These are phyloP conservation scores for Tragelaphus strepsiceros DNA, from an alignment of 2,113 vertebrate genomes.

Conservation along the genomic window DNA sequence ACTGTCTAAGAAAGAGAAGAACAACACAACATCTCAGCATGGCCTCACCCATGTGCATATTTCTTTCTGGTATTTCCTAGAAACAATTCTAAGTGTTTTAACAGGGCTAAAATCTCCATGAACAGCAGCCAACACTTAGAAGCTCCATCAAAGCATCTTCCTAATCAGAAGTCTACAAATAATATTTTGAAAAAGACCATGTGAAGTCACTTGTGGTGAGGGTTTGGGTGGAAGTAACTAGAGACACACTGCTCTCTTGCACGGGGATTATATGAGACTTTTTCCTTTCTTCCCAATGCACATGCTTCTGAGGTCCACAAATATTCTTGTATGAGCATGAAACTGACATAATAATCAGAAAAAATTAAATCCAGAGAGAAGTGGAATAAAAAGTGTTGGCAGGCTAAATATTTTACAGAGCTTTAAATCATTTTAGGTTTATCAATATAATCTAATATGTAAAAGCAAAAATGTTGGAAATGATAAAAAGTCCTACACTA, in stretches of 20 bases:
- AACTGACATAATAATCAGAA: not conserved
- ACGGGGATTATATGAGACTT: not conserved
- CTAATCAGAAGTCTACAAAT: not conserved
- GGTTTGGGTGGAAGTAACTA: not conserved
- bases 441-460: not conserved
- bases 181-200: not conserved
- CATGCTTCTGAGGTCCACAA: not conserved
- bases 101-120: not conserved
- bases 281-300: not conserved
- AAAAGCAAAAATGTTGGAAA: constrained; percentile 23
- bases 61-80: not conserved
- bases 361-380: not conserved
- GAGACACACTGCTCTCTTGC: not conserved
- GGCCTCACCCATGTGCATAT: not conserved
- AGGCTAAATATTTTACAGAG: not conserved
- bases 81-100: not conserved
- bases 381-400: not conserved
- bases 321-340: not conserved
- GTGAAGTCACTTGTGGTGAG: not conserved
- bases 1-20: not conserved
- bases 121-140: not conserved
- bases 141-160: not conserved
- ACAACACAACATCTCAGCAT: not conserved
- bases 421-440: not conserved
- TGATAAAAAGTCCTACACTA: not conserved